Conservation (phyloP, 2,113 vertebrate species). For the Sula dactylatra region DNA sequence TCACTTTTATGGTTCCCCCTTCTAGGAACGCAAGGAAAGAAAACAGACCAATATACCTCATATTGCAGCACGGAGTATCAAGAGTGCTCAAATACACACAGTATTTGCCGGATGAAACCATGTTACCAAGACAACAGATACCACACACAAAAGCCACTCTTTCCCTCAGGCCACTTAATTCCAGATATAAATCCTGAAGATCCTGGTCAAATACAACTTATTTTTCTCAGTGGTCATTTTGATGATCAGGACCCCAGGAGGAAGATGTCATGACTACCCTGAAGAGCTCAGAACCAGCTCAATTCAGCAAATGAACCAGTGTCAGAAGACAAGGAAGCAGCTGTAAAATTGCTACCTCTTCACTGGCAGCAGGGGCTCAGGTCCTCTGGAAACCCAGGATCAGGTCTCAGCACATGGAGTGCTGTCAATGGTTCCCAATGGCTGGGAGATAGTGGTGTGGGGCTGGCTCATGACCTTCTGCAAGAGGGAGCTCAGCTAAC, state of each 20-base stretch:
- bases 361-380: background rate
- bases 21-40: background rate
- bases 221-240: background rate
- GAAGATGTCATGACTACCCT: background rate
- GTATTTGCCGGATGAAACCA: background rate
- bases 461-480: background rate
- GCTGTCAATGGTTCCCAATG: background rate
- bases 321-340: background rate
- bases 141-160: background rate
- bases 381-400: background rate
- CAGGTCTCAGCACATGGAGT: background rate
- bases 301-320: background rate
- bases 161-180: background rate
- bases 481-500: background rate
- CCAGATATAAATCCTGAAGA: background rate
- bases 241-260: background rate
- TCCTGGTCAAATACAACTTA: background rate
- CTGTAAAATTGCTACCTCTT: background rate
- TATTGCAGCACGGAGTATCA: background rate
- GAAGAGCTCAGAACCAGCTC: background rate
- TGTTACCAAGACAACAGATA: slow-evolving; percentile 19
- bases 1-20: background rate
- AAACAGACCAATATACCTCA: background rate
- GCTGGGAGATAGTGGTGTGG: background rate
- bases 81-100: background rate